Evolutionary conservation across 2,113 vertebrate genomes (phyloP).

Genomic region (Conger conger): DNA sequence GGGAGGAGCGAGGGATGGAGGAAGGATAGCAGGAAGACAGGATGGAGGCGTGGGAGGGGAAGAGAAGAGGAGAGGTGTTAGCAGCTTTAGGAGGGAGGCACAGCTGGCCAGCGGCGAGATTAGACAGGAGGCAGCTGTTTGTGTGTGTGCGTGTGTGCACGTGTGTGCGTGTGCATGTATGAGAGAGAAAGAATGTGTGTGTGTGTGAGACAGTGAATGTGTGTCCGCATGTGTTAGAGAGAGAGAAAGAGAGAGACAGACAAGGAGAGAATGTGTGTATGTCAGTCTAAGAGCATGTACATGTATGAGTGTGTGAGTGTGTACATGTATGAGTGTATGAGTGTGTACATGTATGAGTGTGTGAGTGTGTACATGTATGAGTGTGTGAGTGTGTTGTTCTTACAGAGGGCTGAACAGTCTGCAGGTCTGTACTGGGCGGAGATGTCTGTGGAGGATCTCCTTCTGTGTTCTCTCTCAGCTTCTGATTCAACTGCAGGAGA

Average conservation of each 20-base stretch:
- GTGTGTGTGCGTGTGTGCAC: neutral
- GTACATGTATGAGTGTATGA: slow-evolving; percentile 14
- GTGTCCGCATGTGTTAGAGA: too few species aligned
- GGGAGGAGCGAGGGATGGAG: neutral
- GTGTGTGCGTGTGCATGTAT: neutral
- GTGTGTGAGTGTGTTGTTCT: slow-evolving; percentile 40
- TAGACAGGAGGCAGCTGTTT: neutral
- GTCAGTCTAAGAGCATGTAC: neutral
- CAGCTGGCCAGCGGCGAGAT: neutral
- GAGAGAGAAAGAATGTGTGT: neutral
- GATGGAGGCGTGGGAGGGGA: slow-evolving; percentile 20
- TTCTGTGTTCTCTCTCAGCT: slow-evolving; percentile 76
- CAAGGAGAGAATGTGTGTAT: neutral
- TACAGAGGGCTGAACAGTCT: slow-evolving; percentile 71
- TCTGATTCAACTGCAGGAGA: slow-evolving; percentile 73
- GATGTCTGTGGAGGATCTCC: slow-evolving; percentile 67
- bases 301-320: neutral
- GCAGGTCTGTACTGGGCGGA: slow-evolving; percentile 65
- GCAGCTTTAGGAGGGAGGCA: slow-evolving; percentile 26
- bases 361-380: neutral
- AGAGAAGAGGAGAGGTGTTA: slow-evolving; percentile 42
- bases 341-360: slow-evolving; percentile 22
- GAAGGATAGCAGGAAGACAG: slow-evolving; percentile 31
- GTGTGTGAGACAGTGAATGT: neutral
- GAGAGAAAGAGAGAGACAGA: too few species aligned